Conservation (phyloP, 2,888 invertebrate genomes). For the Abrostola triplasia region DNA sequence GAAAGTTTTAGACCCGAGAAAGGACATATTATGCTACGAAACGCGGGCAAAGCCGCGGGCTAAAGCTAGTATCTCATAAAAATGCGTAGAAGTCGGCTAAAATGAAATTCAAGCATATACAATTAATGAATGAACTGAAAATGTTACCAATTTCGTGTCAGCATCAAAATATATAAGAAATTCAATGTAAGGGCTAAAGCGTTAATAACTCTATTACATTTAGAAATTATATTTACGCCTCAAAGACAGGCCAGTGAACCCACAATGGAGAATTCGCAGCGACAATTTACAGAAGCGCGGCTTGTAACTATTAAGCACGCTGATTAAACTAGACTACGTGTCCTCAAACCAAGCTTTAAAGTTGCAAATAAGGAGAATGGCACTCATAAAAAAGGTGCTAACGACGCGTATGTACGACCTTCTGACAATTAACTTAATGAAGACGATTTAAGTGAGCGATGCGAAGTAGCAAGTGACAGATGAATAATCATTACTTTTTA, state of each 20-base stretch:
- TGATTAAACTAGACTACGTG: conserved; percentile 18
- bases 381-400: conserved; percentile 26
- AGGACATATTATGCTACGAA: too few species aligned
- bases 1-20: too few species aligned
- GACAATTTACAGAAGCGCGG: background rate
- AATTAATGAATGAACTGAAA: too few species aligned
- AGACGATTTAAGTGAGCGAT: conserved; percentile 4
- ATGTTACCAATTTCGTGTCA: too few species aligned
- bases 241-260: conserved; percentile 6
- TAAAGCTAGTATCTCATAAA: too few species aligned
- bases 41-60: too few species aligned
- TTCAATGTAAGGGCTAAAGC: too few species aligned
- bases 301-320: conserved; percentile 15
- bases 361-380: conserved; percentile 14
- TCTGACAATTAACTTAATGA: conserved; percentile 15
- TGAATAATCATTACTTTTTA: conserved; percentile 10
- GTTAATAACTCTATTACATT: background rate
- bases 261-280: conserved; percentile 13
- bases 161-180: too few species aligned
- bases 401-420: conserved; percentile 15
- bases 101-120: too few species aligned
- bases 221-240: background rate
- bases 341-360: conserved; percentile 27
- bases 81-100: too few species aligned
- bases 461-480: conserved; percentile 19